These are phyloP conservation scores for Phrixothrix hirtus DNA, from an alignment of 2,888 invertebrate genomes.

Conservation along the genomic window DNA sequence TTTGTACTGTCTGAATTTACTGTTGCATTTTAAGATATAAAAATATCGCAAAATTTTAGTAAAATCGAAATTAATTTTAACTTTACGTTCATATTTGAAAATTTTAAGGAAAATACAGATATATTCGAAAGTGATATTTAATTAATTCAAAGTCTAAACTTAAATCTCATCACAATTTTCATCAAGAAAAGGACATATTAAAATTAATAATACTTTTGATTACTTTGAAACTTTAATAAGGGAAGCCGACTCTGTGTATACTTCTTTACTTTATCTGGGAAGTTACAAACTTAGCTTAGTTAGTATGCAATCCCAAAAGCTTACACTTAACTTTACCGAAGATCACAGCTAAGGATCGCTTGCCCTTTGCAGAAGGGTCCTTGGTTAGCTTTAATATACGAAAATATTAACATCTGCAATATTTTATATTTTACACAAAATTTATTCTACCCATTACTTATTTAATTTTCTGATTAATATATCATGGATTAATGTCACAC, in stretches of 20 bases:
- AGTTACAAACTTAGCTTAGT: slow-evolving; percentile 34
- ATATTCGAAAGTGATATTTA: slow-evolving; percentile 30
- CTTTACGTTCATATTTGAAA: neutral
- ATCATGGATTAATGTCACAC: neutral
- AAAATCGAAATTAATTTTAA: too few relatives aligned
- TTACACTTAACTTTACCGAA: slow-evolving; percentile 38
- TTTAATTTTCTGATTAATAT: slow-evolving; percentile 6
- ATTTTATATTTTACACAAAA: neutral
- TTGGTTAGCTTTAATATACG: slow-evolving; percentile 10
- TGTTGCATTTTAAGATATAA: too few relatives aligned
- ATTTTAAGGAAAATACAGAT: neutral
- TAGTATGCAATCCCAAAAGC: slow-evolving; percentile 43
- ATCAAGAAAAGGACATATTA: slow-evolving; percentile 44
- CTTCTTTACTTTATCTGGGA: slow-evolving; percentile 29
- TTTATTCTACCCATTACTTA: neutral
- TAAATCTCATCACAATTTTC: slow-evolving; percentile 44
- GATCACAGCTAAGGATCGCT: slow-evolving; percentile 10
- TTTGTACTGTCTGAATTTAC: too few relatives aligned
- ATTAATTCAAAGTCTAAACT: slow-evolving; percentile 43
- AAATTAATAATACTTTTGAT: slow-evolving; percentile 51
- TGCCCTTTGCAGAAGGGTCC: slow-evolving; percentile 9
- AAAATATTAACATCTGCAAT: too few relatives aligned
- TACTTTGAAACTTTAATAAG: slow-evolving; percentile 48
- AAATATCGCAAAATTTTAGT: too few relatives aligned
- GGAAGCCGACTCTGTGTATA: slow-evolving; percentile 34